Evolutionary conservation across 2,888 invertebrate species (phyloP).

Genomic region (Macaria notata): DNA sequence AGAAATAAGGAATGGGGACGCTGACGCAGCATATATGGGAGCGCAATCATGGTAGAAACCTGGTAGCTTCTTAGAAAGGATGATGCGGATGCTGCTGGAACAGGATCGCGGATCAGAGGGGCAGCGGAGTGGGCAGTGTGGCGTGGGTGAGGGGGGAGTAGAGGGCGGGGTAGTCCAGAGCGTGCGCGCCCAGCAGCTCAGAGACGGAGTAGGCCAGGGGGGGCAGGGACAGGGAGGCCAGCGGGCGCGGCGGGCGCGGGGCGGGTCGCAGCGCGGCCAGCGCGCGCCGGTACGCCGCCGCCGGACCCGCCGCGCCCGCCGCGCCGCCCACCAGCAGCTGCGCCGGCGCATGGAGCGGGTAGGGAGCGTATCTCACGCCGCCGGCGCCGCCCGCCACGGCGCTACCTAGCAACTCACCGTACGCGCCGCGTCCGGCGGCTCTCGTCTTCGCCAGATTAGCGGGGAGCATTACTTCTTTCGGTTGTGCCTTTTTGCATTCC

Average conservation of each 20-base stretch:
- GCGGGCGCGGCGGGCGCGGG: slow-evolving; percentile 65
- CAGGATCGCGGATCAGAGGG: slow-evolving; percentile 78
- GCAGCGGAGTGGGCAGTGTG: slow-evolving; percentile 77
- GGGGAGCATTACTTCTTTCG: slow-evolving; percentile 99
- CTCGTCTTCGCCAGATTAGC: slow-evolving; percentile 97
- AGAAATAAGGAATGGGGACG: slow-evolving; percentile 61
- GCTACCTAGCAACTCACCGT: slow-evolving; percentile 98
- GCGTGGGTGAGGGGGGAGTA: slow-evolving; percentile 87
- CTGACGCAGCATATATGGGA: slow-evolving; percentile 45
- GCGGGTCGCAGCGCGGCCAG: slow-evolving; percentile 70
- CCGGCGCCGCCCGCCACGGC: slow-evolving; percentile 82
- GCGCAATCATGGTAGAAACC: slow-evolving; percentile 39
- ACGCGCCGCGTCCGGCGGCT: slow-evolving; percentile 96
- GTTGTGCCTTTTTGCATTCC: slow-evolving; percentile 99
- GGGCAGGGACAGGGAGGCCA: slow-evolving; percentile 66
- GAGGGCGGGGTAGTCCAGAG: slow-evolving; percentile 88
- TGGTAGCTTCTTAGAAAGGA: slow-evolving; percentile 55
- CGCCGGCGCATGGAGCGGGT: slow-evolving; percentile 80
- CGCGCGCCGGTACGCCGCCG: slow-evolving; percentile 68
- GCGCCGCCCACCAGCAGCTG: slow-evolving; percentile 71
- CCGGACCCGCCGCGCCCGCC: slow-evolving; percentile 60
- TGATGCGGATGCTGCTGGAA: slow-evolving; percentile 78
- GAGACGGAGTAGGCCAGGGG: slow-evolving; percentile 78
- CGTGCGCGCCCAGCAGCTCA: slow-evolving; percentile 84
- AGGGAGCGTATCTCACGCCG: slow-evolving; percentile 84